These are phyloP conservation scores for Actinemys pallida DNA, from an alignment of 2,113 vertebrate species.

Conservation along the genomic window DNA sequence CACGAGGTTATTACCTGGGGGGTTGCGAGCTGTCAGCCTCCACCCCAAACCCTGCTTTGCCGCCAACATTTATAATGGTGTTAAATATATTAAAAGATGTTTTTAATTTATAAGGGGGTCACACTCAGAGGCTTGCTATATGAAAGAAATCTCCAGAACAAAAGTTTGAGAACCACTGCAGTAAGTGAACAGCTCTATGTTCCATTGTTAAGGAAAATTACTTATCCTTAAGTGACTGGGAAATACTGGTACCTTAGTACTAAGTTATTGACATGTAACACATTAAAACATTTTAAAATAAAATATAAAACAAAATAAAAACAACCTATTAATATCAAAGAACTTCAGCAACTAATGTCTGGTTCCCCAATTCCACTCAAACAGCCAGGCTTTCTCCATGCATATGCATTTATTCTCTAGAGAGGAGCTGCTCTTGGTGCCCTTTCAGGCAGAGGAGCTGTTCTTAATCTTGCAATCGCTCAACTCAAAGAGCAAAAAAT, in stretches of 20 bases:
- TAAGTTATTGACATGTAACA: background rate
- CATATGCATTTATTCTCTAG: accelerated
- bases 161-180: background rate
- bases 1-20: too few relatives aligned
- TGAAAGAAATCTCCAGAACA: too few relatives aligned
- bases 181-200: background rate
- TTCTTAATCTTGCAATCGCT: background rate
- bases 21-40: too few relatives aligned
- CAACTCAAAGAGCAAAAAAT: background rate
- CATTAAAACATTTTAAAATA: background rate
- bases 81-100: too few relatives aligned
- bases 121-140: too few relatives aligned
- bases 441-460: background rate
- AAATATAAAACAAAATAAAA: background rate
- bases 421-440: background rate
- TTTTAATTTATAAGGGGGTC: too few relatives aligned
- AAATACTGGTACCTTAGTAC: background rate
- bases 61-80: too few relatives aligned
- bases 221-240: accelerated
- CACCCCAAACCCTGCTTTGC: too few relatives aligned
- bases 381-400: background rate
- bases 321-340: background rate
- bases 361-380: background rate
- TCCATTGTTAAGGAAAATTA: background rate
- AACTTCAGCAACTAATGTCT: accelerated